Conservation (phyloP, 2,888 invertebrate species). For the Perdita meconis region DNA sequence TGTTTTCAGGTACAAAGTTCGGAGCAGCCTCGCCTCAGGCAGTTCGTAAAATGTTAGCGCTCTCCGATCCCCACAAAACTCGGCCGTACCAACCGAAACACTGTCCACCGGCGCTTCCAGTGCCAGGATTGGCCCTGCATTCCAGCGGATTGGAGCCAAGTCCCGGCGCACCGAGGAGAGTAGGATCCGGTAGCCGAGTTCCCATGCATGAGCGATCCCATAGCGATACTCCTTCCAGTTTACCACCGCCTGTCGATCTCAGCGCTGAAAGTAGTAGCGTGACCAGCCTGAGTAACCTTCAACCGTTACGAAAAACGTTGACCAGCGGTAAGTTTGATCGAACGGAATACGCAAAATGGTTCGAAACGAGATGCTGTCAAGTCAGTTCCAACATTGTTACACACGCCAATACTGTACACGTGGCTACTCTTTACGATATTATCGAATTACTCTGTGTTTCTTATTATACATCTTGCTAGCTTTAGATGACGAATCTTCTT, state of each 20-base stretch:
- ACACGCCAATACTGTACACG: constrained; percentile 12
- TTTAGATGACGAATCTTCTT: constrained; percentile 24
- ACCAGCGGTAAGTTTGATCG: constrained; percentile 87
- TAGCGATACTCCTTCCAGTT: constrained; percentile 93
- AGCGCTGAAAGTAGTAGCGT: constrained; percentile 98
- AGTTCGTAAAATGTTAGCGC: constrained; percentile 96
- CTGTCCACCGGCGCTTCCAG: constrained; percentile 87
- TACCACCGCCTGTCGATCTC: constrained; percentile 92
- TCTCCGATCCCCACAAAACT: constrained; percentile 95
- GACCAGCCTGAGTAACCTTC: constrained; percentile 94
- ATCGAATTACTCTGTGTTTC: constrained; percentile 34
- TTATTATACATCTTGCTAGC: constrained; percentile 31
- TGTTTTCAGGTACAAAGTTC: constrained; percentile 81
- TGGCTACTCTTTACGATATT: constrained; percentile 21
- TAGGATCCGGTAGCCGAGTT: constrained; percentile 85
- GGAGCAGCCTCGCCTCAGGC: constrained; percentile 98
- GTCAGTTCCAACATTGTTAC: constrained; percentile 1
- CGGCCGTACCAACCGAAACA: constrained; percentile 94
- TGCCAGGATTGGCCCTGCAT: constrained; percentile 86
- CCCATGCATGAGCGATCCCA: constrained; percentile 95
- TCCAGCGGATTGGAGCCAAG: constrained; percentile 85
- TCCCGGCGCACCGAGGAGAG: constrained; percentile 85
- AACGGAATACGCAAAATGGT: constrained; percentile 44
- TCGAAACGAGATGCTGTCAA: constrained; percentile 69
- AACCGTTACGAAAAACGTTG: constrained; percentile 92